Base-by-base conservation (phyloP, 2,888 invertebrate species). In the Ectemnius continuus region DNA sequence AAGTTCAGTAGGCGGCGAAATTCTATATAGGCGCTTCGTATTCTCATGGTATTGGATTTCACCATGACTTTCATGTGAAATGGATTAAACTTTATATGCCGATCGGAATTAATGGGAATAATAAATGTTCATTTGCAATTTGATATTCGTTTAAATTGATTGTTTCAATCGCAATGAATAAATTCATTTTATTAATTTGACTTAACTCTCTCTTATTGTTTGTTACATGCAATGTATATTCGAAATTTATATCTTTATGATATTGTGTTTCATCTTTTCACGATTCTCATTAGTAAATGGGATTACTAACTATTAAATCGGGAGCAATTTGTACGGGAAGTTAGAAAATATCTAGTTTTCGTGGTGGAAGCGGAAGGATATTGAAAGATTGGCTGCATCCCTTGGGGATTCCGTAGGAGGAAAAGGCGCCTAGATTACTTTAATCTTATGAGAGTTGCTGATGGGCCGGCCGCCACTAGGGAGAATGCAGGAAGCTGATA, bases 401-500 rank as follows among this genome's bases (percentile, higher is more conserved):
- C 56, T 23, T 4, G 48, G 47, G 66, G 36, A 64, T 46, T n/a
- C 13, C 11, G 16, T 59, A 56, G 8, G 11, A 16, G 14, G 11
- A 13, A 45, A 52, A 8, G 52, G 47, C 45, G 61, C 67, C 57
- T 70, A 66, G 67, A 81, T 83, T 79, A 74, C 57, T 61, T 70
- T 75, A 67, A 81, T 73, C 67, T 26, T 57, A 8, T 4, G 11
- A 11, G 26, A 65, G 23, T 48, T 18, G 46, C 26, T 18, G 62
- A 60, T 61, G 59, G 61, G 46, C 70, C 66, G 48, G 36, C 45
- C 59, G 62, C 67, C 26, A 56, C 46, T 58, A 8, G 63, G 65
- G 67, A 58, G 65, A 70, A 75, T 58, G 61, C 16, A 65, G 45
- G 20, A 69, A 77, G 26, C 14, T 13, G 60, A 61, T 75, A 81